Percentiles rank a stretch among this genome's conserved stretches.
Evolutionary conservation across 1,140 invertebrate species (phyloP).

Genomic region (Stratiolaelaps scimitus): DNA sequence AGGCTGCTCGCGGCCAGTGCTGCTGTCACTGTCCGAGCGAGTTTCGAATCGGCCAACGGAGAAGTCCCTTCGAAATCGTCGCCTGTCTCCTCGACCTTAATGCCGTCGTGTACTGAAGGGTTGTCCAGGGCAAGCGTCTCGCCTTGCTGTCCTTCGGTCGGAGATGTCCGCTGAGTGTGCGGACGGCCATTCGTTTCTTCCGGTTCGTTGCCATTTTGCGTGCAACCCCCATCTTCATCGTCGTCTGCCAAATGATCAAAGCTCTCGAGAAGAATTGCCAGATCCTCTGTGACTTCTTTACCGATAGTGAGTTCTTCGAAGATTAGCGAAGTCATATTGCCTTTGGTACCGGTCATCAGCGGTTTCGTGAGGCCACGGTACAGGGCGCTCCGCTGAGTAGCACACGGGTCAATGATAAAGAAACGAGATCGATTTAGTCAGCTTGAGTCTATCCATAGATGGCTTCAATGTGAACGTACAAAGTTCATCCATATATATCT

Average conservation of each 20-base stretch:
- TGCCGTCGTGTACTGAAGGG: no score
- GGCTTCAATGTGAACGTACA: no score
- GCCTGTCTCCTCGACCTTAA: no score
- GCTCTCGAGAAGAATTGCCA: no score
- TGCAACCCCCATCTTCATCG: background rate
- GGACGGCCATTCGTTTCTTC: background rate
- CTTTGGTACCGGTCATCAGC: constrained; percentile 22
- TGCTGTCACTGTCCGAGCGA: no score
- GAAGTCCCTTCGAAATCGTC: no score
- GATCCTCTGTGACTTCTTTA: constrained; percentile 3
- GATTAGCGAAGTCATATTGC: constrained; percentile 1
- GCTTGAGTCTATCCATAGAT: no score
- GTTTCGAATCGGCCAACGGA: no score
- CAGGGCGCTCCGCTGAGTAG: background rate
- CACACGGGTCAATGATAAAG: background rate
- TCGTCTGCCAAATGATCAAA: no score
- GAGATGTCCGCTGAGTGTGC: background rate
- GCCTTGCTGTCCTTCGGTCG: background rate
- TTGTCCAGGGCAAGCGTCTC: background rate
- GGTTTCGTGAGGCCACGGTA: background rate
- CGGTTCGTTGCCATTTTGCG: background rate
- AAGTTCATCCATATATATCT: no score
- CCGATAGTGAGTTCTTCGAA: background rate
- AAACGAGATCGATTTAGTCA: no score
- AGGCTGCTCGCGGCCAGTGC: no score